Conservation (phyloP, 1,140 invertebrate genomes). For the Neocloeon triangulifer region DNA sequence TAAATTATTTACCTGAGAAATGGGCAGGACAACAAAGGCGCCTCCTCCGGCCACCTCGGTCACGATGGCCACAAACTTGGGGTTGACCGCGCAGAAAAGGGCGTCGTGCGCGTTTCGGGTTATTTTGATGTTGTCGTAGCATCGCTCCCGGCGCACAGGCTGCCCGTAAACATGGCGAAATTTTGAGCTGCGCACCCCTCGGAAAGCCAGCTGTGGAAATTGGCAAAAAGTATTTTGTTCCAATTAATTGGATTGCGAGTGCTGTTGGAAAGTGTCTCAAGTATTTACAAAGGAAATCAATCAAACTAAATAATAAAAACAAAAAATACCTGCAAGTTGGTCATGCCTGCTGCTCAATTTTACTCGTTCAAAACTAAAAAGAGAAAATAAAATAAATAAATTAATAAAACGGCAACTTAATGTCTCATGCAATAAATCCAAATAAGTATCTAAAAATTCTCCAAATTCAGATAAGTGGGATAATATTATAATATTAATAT, state of each 20-base stretch:
- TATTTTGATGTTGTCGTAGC: conserved; percentile 83
- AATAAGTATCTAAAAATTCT: too few species aligned
- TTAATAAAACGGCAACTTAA: too few species aligned
- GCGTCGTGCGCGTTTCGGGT: conserved; percentile 82
- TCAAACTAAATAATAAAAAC: too few species aligned
- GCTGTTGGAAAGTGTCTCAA: conserved; percentile 4
- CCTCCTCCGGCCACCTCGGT: conserved; percentile 87
- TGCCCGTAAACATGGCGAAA: conserved; percentile 85
- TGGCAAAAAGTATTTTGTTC: conserved; percentile 6
- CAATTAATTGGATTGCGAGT: background rate
- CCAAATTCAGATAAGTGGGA: too few species aligned
- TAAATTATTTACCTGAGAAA: conserved; percentile 76
- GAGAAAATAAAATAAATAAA: too few species aligned
- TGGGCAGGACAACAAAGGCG: conserved; percentile 72
- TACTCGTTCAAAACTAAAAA: conserved; percentile 2
- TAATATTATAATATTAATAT: too few species aligned
- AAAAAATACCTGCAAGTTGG: too few species aligned
- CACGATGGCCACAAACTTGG: conserved; percentile 82
- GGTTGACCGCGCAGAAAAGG: conserved; percentile 80
- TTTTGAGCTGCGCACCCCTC: conserved; percentile 67
- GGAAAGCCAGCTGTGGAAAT: conserved; percentile 48
- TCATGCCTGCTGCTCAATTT: too few species aligned
- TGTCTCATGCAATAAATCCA: too few species aligned
- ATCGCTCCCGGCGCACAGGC: conserved; percentile 64
- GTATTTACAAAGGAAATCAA: conserved; percentile 1